These are phyloP conservation scores for Hipposideros larvatus DNA, from an alignment of 2,797 vertebrate species.

Conservation along the genomic window DNA sequence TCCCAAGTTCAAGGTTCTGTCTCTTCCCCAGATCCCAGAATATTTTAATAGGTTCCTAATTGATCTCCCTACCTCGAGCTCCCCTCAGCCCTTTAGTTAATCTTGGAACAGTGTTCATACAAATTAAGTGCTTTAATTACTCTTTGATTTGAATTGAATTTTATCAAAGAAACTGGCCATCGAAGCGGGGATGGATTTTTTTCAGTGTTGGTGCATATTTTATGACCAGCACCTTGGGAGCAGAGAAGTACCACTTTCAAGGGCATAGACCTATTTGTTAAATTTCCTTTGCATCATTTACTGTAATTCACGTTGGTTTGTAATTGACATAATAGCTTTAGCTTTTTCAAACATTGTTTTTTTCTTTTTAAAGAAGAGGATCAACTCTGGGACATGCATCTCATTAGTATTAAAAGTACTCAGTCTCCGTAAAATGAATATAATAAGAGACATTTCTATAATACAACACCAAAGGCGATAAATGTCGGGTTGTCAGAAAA, in stretches of 20 bases:
- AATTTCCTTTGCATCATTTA: slow-evolving; percentile 51
- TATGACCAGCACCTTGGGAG: background rate
- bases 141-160: slow-evolving; percentile 67
- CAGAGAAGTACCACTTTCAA: background rate
- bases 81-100: slow-evolving; percentile 69
- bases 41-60: slow-evolving; percentile 74
- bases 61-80: slow-evolving; percentile 52
- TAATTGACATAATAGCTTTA: slow-evolving; percentile 71
- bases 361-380: slow-evolving; percentile 53
- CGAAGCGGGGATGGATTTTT: background rate
- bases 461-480: slow-evolving; percentile 74
- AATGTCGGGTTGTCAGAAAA: slow-evolving; percentile 76
- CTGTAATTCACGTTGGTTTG: slow-evolving; percentile 60
- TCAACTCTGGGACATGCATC: slow-evolving; percentile 58
- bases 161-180: slow-evolving; percentile 36
- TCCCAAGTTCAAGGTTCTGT: background rate
- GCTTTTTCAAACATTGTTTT: slow-evolving; percentile 54
- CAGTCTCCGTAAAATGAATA: slow-evolving; percentile 77
- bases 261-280: background rate
- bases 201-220: background rate
- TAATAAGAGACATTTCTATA: slow-evolving; percentile 78
- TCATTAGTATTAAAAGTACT: slow-evolving; percentile 78
- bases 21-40: background rate
- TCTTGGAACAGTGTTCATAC: slow-evolving; percentile 66
- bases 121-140: slow-evolving; percentile 79